Evolutionary conservation across 2,888 invertebrate species (phyloP).

Genomic region (Aleiodes testaceus): DNA sequence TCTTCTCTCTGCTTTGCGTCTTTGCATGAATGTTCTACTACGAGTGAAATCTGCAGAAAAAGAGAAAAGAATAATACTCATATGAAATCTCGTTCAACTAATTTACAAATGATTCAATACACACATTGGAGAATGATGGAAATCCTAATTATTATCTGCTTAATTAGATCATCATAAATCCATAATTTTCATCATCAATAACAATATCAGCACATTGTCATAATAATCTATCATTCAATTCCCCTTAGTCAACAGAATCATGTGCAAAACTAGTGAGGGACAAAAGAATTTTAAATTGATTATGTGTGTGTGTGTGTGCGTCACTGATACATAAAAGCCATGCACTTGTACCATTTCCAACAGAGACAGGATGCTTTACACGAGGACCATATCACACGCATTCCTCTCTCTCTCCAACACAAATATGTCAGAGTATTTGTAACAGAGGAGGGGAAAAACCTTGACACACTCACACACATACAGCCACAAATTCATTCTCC

Average conservation of each 20-base stretch:
- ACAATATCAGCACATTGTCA: neutral
- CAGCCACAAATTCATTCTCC: neutral
- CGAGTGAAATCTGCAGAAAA: neutral
- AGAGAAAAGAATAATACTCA: neutral
- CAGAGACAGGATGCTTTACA: no score
- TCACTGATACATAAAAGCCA: neutral
- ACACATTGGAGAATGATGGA: neutral
- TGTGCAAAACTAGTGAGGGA: neutral
- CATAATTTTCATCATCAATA: slow-evolving; percentile 9
- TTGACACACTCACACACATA: slow-evolving; percentile 11
- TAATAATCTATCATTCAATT: slow-evolving; percentile 3
- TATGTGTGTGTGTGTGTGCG: neutral
- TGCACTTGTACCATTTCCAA: no score
- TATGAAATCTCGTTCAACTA: no score
- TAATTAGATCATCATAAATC: neutral
- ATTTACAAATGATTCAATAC: neutral
- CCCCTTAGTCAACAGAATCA: neutral
- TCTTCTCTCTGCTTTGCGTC: neutral
- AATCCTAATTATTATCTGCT: neutral
- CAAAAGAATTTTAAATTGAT: neutral
- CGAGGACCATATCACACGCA: slow-evolving; percentile 6
- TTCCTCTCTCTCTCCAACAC: slow-evolving; percentile 1
- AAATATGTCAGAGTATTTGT: slow-evolving; percentile 3
- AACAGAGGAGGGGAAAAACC: slow-evolving; percentile 33
- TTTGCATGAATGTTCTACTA: neutral